These are phyloP conservation scores for Monopterus albus DNA, from an alignment of 2,113 vertebrate species.

Conservation along the genomic window DNA sequence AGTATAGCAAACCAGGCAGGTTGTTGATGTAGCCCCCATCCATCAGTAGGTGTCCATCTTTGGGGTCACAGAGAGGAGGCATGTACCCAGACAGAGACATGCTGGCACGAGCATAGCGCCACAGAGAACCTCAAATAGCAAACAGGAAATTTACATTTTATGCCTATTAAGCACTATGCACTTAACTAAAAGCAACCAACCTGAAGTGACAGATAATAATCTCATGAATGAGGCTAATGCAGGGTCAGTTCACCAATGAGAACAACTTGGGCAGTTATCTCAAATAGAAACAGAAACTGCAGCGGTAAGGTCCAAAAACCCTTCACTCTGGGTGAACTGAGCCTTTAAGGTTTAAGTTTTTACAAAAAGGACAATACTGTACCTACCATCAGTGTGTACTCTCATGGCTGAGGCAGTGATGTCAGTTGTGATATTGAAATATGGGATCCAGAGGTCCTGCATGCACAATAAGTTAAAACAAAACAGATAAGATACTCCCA, in stretches of 20 bases:
- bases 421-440: constrained; percentile 94
- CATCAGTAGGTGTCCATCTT: constrained; percentile 96
- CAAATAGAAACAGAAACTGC: not conserved
- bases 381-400: constrained; percentile 91
- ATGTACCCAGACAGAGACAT: constrained; percentile 97
- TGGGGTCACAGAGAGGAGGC: constrained; percentile 95
- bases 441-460: constrained; percentile 96
- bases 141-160: not conserved
- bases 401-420: constrained; percentile 94
- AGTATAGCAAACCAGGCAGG: constrained; percentile 86
- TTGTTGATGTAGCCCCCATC: constrained; percentile 98
- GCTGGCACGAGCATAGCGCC: constrained; percentile 94
- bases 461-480: not conserved
- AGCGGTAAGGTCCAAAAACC: no score
- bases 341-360: no score
- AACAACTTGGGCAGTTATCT: not conserved
- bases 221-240: constrained; percentile 1
- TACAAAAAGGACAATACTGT: not conserved
- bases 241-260: constrained; percentile 1
- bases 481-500: no score
- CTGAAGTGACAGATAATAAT: not conserved
- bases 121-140: constrained; percentile 87
- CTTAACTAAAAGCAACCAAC: constrained; percentile 11
- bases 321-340: no score
- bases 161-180: not conserved